Evolutionary conservation across 1,140 invertebrate species (phyloP).

Genomic region (Parasteatoda tepidariorum): DNA sequence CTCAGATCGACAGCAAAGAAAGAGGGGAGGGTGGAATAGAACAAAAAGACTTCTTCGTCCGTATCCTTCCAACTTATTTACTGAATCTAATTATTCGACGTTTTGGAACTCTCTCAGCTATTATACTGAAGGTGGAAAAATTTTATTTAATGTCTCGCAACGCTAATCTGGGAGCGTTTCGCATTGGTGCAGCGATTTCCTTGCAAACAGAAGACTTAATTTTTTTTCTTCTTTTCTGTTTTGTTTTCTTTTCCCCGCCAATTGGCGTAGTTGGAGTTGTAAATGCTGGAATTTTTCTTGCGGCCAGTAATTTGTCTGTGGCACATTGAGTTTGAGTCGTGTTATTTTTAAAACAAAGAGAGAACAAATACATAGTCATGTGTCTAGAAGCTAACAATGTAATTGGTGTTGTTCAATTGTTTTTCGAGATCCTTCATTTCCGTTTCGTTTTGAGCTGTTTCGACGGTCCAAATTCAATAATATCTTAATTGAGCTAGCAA

Average conservation of each 20-base stretch:
- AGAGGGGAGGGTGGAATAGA: background rate
- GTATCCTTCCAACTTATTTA: slow-evolving; percentile 14
- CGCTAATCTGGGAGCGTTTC: background rate
- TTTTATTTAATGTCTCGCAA: slow-evolving; percentile 38
- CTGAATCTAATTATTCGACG: slow-evolving; percentile 52
- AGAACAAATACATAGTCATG: too few species aligned
- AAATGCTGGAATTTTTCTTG: background rate
- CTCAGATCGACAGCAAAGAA: background rate
- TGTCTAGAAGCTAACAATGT: too few species aligned
- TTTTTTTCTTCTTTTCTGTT: too few species aligned
- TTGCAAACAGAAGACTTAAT: background rate
- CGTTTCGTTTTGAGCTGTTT: too few species aligned
- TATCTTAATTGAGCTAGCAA: too few species aligned
- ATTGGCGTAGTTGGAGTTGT: background rate
- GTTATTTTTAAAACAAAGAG: too few species aligned
- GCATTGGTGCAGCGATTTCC: background rate
- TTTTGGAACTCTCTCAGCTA: slow-evolving; percentile 35
- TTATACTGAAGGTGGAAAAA: slow-evolving; percentile 20
- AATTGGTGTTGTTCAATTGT: too few species aligned
- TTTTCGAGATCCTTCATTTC: too few species aligned
- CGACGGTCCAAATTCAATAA: too few species aligned
- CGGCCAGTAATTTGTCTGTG: slow-evolving; percentile 37
- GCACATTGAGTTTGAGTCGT: too few species aligned
- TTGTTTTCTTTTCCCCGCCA: too few species aligned
- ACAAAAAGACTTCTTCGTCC: background rate